Percentiles rank a stretch among this genome's conserved stretches.
These are phyloP conservation scores for Idaea biselata DNA, from an alignment of 2,888 invertebrate species.

Conservation along the genomic window DNA sequence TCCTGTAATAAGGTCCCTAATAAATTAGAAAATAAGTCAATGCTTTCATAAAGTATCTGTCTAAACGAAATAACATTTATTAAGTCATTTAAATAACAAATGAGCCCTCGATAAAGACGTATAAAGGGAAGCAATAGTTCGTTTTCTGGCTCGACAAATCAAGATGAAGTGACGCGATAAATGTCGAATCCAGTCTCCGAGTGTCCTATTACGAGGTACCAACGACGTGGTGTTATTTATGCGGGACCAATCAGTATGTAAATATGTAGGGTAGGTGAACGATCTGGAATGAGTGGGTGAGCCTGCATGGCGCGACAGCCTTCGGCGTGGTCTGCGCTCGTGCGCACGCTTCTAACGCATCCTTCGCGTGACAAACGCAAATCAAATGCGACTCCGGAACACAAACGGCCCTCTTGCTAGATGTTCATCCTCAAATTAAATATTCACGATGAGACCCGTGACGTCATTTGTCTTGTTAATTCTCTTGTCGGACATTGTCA, in stretches of 20 bases:
- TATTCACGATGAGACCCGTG: slow-evolving; percentile 34
- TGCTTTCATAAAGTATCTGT: neutral
- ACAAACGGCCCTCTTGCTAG: slow-evolving; percentile 11
- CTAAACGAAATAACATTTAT: slow-evolving; percentile 48
- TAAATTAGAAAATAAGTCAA: neutral
- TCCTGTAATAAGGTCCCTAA: no score
- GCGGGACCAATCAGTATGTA: slow-evolving; percentile 73
- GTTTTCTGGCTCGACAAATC: slow-evolving; percentile 56
- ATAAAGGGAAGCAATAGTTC: slow-evolving; percentile 50
- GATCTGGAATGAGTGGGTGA: slow-evolving; percentile 73
- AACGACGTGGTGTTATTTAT: slow-evolving; percentile 57
- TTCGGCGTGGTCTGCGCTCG: slow-evolving; percentile 62
- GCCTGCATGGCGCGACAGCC: slow-evolving; percentile 57
- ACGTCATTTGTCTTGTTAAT: slow-evolving; percentile 43
- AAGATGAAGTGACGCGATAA: slow-evolving; percentile 64
- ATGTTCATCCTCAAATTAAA: slow-evolving; percentile 8
- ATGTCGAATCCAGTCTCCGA: slow-evolving; percentile 58
- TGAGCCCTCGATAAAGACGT: slow-evolving; percentile 47
- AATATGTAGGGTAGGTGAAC: slow-evolving; percentile 77
- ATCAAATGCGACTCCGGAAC: slow-evolving; percentile 13
- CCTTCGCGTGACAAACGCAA: slow-evolving; percentile 32
- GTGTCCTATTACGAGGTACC: slow-evolving; percentile 61
- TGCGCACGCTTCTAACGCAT: slow-evolving; percentile 62
- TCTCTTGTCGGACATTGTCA: slow-evolving; percentile 38
- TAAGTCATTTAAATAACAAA: slow-evolving; percentile 56